A percentile compares a stretch with the other conserved stretches of the same genome.
phyloP scores from a whole-genome alignment of 2,888 invertebrate genomes.

The Drosophila helvetica region DNA sequence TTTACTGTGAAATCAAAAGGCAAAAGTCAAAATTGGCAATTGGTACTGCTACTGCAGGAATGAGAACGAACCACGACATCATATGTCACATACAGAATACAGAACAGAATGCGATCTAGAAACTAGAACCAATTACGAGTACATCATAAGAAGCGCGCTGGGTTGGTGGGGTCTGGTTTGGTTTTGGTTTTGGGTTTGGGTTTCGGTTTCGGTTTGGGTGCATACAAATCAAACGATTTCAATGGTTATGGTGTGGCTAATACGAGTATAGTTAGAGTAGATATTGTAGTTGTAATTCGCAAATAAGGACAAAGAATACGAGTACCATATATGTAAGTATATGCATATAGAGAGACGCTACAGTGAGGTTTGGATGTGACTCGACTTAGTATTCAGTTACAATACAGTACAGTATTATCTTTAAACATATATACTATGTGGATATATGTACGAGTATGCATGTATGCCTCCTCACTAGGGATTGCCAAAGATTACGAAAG shows the following conservation, averaged over 20 bases:
- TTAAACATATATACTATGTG: constrained; percentile 31
- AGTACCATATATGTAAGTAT: constrained; percentile 43
- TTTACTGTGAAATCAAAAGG: constrained; percentile 55
- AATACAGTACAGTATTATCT: constrained; percentile 35
- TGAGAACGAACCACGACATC: constrained; percentile 81
- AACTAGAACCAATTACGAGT: constrained; percentile 38
- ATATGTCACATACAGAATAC: constrained; percentile 80
- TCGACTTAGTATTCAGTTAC: constrained; percentile 68
- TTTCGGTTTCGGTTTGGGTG: constrained; percentile 53
- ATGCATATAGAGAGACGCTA: constrained; percentile 54
- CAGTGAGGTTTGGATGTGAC: constrained; percentile 65
- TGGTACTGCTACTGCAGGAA: constrained; percentile 71
- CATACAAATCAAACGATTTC: constrained; percentile 57
- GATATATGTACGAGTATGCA: constrained; percentile 31
- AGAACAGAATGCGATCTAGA: constrained; percentile 50
- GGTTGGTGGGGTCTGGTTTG: constrained; percentile 30
- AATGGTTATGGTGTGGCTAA: constrained; percentile 53
- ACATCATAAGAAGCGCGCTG: constrained; percentile 41
- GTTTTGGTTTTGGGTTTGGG: constrained; percentile 1
- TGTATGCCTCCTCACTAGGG: constrained; percentile 65
- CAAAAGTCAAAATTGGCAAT: constrained; percentile 46
- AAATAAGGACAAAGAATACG: constrained; percentile 63
- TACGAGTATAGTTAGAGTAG: constrained; percentile 15
- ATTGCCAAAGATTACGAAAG: constrained; percentile 75
- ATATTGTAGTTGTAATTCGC: constrained; percentile 55